Base-by-base conservation (phyloP, 2,888 invertebrate species). In the Chelonus formosanus region DNA sequence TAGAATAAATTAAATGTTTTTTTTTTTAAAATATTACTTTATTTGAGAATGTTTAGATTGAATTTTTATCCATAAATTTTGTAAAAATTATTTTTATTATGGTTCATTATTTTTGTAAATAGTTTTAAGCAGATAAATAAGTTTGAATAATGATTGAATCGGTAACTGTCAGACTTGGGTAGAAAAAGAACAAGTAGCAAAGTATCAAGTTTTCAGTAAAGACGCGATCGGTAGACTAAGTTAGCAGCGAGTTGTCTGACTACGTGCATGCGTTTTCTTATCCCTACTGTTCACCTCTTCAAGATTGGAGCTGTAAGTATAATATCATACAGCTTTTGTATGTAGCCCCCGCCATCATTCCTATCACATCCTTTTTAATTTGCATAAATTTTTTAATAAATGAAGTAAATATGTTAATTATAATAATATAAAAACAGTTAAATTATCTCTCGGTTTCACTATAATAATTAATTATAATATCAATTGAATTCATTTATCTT, bases 201-300 rank as follows among this genome's bases (percentile, higher is more conserved):
- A 32, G 34, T 34, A 34, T 20, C 67, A 70, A 70, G 71, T 70
- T 70, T 67, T 75, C 72, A 71, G 76, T 73, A 70, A 80, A 78
- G 78, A 81, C 78, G 82, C 80, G 79, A 77, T 80, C 76, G 81
- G 78, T 75, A 78, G 82, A 83, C 82, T 82, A 81, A 80, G 78
- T 79, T 74, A 74, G 73, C 75, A 76, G 73, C 73, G 76, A 75
- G 76, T 74, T 76, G 71, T 67, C 71, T 74, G 74, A 74, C 76
- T 77, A 77, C 73, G 76, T 80, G 78, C 79, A 78, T 76, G 80
- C 77, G 78, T 79, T 81, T 20, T 78, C 80, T 79, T 80, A 80
- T 80, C 79, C 72, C 80, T 80, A 75, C 80, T 77, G 76, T 75
- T 58, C 65, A 68, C 59, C 65, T 67, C 65, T 69, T 35, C 34